Evolutionary conservation across 2,888 invertebrate genomes (phyloP).

Genomic region (Anoplius nigerrimus): DNA sequence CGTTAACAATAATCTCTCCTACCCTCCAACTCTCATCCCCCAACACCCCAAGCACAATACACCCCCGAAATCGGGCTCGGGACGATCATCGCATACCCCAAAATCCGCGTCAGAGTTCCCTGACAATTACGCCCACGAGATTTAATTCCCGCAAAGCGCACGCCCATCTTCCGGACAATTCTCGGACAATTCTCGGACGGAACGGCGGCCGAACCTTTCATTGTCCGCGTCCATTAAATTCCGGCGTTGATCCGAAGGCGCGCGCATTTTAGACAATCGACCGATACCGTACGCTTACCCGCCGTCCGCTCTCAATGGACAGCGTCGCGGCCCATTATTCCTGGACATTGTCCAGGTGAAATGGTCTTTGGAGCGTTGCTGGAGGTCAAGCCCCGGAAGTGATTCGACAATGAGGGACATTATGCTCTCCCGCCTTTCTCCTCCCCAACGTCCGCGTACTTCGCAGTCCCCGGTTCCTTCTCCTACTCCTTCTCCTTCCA

Average conservation of each 20-base stretch:
- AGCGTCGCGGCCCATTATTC: conserved; percentile 53
- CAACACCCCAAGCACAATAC: too few relatives aligned
- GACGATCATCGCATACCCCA: too few relatives aligned
- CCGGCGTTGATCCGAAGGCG: conserved; percentile 29
- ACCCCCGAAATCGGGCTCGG: too few relatives aligned
- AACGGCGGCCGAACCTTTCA: conserved; percentile 9
- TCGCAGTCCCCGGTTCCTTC: conserved; percentile 15
- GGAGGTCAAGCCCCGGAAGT: conserved; percentile 69
- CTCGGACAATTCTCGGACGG: too few relatives aligned
- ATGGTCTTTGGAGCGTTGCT: conserved; percentile 60
- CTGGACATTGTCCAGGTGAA: conserved; percentile 63
- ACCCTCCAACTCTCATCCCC: too few relatives aligned
- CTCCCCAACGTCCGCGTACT: conserved; percentile 16
- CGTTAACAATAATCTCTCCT: too few relatives aligned
- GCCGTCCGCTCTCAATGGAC: conserved; percentile 41
- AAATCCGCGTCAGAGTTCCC: too few relatives aligned
- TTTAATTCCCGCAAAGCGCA: neutral
- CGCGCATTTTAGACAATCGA: conserved; percentile 48
- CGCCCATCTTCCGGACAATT: neutral
- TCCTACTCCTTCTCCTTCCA: conserved; percentile 22
- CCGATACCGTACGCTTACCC: conserved; percentile 2
- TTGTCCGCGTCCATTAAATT: conserved; percentile 50
- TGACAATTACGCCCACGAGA: neutral
- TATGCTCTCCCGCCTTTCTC: conserved; percentile 41
- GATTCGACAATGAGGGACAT: conserved; percentile 64